A percentile compares a stretch with the other conserved stretches of the same genome.
phyloP scores from a whole-genome alignment of 2,888 invertebrate species.

The Cephonodes hylas region DNA sequence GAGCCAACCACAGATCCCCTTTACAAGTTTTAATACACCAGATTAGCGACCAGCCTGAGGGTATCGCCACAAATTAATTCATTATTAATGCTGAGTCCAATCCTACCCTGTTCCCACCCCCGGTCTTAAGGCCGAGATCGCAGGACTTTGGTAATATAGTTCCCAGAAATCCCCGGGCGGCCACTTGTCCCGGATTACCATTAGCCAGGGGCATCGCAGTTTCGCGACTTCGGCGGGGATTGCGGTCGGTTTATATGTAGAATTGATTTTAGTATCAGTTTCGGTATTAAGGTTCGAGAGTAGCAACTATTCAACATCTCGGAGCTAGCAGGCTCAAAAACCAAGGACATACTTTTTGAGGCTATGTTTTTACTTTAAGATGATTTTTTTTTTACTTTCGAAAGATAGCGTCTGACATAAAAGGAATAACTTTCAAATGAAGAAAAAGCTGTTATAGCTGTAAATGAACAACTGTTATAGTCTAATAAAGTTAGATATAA shows the following conservation, averaged over 20 bases:
- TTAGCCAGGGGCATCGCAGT: conserved; percentile 38
- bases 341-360: too few relatives aligned
- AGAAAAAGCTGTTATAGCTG: too few relatives aligned
- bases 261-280: not conserved
- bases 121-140: conserved; percentile 45
- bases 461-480: too few relatives aligned
- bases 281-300: too few relatives aligned
- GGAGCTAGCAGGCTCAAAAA: too few relatives aligned
- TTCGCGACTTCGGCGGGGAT: conserved; percentile 8
- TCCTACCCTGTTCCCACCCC: too few relatives aligned
- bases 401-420: too few relatives aligned
- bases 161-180: conserved; percentile 67
- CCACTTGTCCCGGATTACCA: conserved; percentile 66
- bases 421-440: too few relatives aligned
- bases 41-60: conserved; percentile 44
- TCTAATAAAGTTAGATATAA: too few relatives aligned
- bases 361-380: too few relatives aligned
- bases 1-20: conserved; percentile 18
- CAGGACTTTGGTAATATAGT: conserved; percentile 58
- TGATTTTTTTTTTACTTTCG: too few relatives aligned
- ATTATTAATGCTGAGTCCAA: conserved; percentile 59
- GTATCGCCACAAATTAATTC: conserved; percentile 63
- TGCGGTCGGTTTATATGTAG: conserved; percentile 41
- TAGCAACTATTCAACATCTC: too few relatives aligned
- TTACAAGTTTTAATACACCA: conserved; percentile 47